Conservation (phyloP, 2,797 vertebrate genomes). For the Coranthus polyacanthus region DNA sequence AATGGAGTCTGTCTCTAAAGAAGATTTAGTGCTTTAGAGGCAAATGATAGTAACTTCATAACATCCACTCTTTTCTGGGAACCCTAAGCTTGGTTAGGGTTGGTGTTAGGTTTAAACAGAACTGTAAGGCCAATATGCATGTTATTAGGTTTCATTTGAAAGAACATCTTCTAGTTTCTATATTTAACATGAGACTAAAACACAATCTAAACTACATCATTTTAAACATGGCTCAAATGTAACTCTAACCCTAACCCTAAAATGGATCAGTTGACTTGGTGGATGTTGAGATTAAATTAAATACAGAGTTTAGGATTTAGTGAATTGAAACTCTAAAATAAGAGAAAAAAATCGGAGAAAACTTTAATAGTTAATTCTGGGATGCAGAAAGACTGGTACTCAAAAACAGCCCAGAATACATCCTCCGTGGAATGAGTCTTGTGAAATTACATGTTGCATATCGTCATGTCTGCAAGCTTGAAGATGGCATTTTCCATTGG, state of each 20-base stretch:
- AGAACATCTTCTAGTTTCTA: too few relatives aligned
- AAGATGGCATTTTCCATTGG: background rate
- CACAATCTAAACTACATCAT: too few relatives aligned
- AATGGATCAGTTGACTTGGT: too few relatives aligned
- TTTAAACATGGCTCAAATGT: too few relatives aligned
- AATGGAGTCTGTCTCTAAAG: constrained; percentile 1
- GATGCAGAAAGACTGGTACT: background rate
- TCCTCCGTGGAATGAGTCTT: background rate
- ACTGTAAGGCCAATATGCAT: too few relatives aligned
- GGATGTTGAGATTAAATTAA: too few relatives aligned
- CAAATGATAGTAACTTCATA: constrained; percentile 19
- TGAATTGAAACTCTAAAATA: background rate
- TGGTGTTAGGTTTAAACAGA: too few relatives aligned
- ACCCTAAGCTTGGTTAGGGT: too few relatives aligned
- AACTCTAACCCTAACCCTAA: too few relatives aligned
- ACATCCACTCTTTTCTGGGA: too few relatives aligned
- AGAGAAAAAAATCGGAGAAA: background rate
- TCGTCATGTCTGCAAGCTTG: background rate
- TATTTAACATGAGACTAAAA: too few relatives aligned
- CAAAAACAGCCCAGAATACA: background rate
- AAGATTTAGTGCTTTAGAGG: constrained; percentile 5
- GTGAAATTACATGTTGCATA: constrained; percentile 14
- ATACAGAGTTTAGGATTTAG: background rate
- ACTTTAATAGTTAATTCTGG: background rate
- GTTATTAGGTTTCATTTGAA: too few relatives aligned